phyloP scores from a whole-genome alignment of 2,113 vertebrate genomes.

The Cynopterus brachyotis region DNA sequence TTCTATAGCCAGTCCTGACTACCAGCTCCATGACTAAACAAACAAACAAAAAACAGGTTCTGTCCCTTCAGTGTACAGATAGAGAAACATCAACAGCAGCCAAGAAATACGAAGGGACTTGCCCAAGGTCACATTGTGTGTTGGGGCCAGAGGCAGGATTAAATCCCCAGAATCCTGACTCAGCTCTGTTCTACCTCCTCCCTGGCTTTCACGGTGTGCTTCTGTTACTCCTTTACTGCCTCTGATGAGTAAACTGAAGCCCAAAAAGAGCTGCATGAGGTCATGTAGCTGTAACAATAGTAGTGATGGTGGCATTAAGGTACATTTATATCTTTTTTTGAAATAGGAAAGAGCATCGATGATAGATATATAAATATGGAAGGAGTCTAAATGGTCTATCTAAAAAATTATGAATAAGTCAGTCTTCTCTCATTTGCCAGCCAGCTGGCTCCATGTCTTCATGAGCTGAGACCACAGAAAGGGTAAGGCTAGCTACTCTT shows the following conservation, averaged over 20 bases:
- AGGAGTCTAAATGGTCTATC: neutral
- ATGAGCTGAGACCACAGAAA: neutral
- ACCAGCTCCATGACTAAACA: neutral
- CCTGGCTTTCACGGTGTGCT: neutral
- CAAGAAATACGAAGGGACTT: slow-evolving; percentile 16
- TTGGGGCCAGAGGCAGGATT: neutral
- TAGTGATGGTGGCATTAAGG: neutral
- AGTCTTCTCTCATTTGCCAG: neutral
- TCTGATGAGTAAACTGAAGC: neutral
- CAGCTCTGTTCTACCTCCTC: neutral
- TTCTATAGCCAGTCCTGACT: neutral
- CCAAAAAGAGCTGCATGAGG: neutral
- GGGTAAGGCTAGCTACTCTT: neutral
- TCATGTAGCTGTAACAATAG: neutral
- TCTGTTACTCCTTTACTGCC: neutral
- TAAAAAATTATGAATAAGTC: neutral
- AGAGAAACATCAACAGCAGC: neutral
- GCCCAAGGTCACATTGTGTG: neutral
- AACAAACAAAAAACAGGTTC: neutral
- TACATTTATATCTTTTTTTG: neutral
- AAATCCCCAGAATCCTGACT: neutral
- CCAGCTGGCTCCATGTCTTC: slow-evolving; percentile 12
- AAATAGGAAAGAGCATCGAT: neutral
- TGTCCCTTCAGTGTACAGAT: neutral
- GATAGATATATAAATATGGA: neutral